A percentile compares a stretch with the other conserved stretches of the same genome.
phyloP scores from a whole-genome alignment of 1,140 invertebrate genomes.

The Bemisia tabaci region DNA sequence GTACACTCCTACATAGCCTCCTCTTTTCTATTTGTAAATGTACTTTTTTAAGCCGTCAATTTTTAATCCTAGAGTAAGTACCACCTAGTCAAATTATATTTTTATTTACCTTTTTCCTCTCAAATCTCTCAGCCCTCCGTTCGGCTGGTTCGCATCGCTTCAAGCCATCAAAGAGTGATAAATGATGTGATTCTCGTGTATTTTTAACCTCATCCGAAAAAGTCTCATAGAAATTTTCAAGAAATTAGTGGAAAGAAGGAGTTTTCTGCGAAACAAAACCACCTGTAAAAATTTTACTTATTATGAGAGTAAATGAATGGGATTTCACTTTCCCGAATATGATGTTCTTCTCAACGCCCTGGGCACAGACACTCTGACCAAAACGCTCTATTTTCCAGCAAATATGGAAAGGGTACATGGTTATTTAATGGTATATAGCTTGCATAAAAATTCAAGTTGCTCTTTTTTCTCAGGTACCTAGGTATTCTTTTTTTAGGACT shows the following conservation, averaged over 20 bases:
- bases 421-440: too few species aligned
- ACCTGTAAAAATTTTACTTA: too few species aligned
- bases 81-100: neutral
- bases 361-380: too few species aligned
- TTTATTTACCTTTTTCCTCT: neutral
- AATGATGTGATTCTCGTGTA: neutral
- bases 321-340: too few species aligned
- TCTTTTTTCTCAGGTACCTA: too few species aligned
- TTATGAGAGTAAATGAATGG: too few species aligned
- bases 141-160: neutral
- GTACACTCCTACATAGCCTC: neutral
- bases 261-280: too few species aligned
- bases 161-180: neutral
- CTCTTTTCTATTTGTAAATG: neutral
- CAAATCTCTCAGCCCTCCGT: neutral
- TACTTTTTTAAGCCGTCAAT: neutral
- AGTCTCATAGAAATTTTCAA: neutral
- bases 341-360: too few species aligned
- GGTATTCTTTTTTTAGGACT: too few species aligned
- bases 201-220: neutral
- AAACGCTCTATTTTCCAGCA: too few species aligned
- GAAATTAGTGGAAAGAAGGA: neutral
- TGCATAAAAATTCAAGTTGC: too few species aligned
- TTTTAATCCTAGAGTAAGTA: neutral
- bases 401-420: too few species aligned